A percentile compares a stretch with the other conserved stretches of the same genome.
Evolutionary conservation across 2,113 vertebrate genomes (phyloP).

Genomic region (Mellivora capensis): DNA sequence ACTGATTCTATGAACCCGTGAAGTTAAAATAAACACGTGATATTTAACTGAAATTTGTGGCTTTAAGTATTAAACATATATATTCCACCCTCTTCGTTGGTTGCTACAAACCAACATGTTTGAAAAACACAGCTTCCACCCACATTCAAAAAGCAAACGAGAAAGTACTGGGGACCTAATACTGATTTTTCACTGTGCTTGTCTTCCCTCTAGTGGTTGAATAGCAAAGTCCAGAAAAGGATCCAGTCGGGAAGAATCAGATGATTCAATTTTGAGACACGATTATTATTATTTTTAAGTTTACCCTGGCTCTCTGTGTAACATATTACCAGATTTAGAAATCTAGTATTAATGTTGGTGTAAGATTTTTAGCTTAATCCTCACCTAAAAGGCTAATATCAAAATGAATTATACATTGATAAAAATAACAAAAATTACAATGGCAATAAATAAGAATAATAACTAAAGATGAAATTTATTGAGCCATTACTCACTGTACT

Average conservation of each 20-base stretch:
- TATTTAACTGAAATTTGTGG: neutral
- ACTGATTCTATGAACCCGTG: neutral
- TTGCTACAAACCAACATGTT: neutral
- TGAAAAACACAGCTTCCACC: neutral
- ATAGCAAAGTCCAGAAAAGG: neutral
- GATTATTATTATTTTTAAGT: neutral
- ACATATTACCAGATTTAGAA: neutral
- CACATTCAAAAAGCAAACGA: neutral
- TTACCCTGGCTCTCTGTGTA: neutral
- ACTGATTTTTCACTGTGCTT: neutral
- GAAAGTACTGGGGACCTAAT: neutral
- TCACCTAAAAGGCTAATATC: neutral
- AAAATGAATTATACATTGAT: neutral
- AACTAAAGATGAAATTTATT: neutral
- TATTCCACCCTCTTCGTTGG: neutral
- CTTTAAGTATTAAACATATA: neutral
- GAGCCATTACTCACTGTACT: neutral
- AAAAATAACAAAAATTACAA: neutral
- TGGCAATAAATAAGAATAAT: neutral
- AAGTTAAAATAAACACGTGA: neutral
- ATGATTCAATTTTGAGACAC: neutral
- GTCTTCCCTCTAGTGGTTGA: slow-evolving; percentile 28
- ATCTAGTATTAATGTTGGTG: neutral
- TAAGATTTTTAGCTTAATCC: no score
- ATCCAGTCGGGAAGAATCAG: neutral